Percentiles rank a stretch among this genome's conserved stretches.
Conservation (phyloP, 2,888 invertebrate species). For the Apantesis nais region DNA sequence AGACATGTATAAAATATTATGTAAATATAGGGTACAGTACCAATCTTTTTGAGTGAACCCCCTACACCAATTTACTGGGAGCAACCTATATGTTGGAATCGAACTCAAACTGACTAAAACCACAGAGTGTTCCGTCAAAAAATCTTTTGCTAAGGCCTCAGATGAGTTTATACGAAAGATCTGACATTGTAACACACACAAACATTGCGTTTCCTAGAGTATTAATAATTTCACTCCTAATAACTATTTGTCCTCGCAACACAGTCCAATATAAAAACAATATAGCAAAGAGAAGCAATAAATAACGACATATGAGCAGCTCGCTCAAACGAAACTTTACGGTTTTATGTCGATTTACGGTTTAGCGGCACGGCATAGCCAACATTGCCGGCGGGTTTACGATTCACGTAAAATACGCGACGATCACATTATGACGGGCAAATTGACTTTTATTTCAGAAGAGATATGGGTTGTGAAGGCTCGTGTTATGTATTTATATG, state of each 20-base stretch:
- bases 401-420: conserved; percentile 28
- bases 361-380: conserved; percentile 11
- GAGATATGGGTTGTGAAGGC: conserved; percentile 9
- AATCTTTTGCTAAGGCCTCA: background rate
- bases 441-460: conserved; percentile 25
- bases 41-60: too few relatives aligned
- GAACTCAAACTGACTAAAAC: background rate
- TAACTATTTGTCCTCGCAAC: background rate
- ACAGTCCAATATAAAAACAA: conserved; percentile 23
- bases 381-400: conserved; percentile 28
- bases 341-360: conserved; percentile 30
- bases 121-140: too few relatives aligned
- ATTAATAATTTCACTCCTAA: background rate
- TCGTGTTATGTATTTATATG: background rate
- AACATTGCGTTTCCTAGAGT: background rate
- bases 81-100: background rate
- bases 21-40: too few relatives aligned
- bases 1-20: too few relatives aligned
- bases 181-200: background rate
- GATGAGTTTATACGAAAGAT: background rate
- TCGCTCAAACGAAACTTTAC: conserved; percentile 27
- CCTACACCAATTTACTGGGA: too few relatives aligned
- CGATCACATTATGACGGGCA: conserved; percentile 24
- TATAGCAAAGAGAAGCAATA: conserved; percentile 18
- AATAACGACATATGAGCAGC: conserved; percentile 22